phyloP scores from a whole-genome alignment of 2,113 vertebrate species.

The Syngnathus floridae region DNA sequence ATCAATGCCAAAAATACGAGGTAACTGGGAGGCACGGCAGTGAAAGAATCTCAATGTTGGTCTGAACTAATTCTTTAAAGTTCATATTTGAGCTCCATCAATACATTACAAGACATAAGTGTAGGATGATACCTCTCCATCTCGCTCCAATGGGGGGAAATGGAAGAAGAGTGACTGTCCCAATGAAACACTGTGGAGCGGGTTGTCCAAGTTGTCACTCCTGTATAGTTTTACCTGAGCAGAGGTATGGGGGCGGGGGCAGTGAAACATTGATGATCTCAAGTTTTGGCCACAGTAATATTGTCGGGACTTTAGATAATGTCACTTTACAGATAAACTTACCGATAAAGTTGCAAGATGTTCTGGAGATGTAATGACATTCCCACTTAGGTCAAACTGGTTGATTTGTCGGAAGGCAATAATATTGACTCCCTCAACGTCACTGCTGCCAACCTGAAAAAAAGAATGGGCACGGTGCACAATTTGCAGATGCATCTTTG shows the following conservation, averaged over 20 bases:
- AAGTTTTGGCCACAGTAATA: not conserved
- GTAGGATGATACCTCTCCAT: conserved; percentile 87
- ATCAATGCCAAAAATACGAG: no score
- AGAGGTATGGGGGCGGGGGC: not conserved
- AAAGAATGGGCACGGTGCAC: conserved; percentile 15
- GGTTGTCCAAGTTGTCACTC: conserved; percentile 93
- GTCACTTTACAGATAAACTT: conserved; percentile 34
- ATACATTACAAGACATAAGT: not conserved
- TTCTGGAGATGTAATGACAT: conserved; percentile 86
- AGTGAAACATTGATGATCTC: not conserved
- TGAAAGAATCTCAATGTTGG: not conserved
- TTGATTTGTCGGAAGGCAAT: conserved; percentile 96
- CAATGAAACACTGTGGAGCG: conserved; percentile 87
- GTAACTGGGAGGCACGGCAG: no score
- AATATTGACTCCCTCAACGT: conserved; percentile 90
- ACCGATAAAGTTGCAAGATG: conserved; percentile 89
- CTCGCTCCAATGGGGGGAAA: conserved; percentile 86
- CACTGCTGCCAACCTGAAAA: conserved; percentile 81
- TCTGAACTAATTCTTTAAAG: not conserved
- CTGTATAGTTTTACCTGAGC: conserved; percentile 90
- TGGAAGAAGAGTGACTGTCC: conserved; percentile 96
- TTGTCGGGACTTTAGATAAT: not conserved
- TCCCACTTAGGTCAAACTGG: conserved; percentile 95
- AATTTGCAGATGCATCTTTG: conserved; percentile 24
- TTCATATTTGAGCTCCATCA: not conserved